Evolutionary conservation across 2,888 invertebrate genomes (phyloP).

Genomic region (Phengaris arion): DNA sequence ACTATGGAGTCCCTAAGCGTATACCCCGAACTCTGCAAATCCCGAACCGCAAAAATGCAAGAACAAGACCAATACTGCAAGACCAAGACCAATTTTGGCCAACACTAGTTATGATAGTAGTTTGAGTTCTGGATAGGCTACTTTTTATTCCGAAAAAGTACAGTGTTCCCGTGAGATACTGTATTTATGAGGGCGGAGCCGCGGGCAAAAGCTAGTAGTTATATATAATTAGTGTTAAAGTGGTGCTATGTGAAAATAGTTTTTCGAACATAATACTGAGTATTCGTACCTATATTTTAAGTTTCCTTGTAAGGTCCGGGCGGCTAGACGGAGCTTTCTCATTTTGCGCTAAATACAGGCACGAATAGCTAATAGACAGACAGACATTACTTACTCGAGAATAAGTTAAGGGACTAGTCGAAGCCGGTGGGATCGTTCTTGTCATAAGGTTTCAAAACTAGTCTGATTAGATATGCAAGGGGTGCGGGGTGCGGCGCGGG

Average conservation of each 20-base stretch:
- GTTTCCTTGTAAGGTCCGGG: constrained; percentile 9
- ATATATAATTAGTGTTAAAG: not conserved
- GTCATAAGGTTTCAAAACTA: constrained; percentile 35
- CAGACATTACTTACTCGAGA: constrained; percentile 15
- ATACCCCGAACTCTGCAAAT: too few species aligned
- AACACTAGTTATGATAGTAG: too few species aligned
- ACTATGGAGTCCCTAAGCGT: too few species aligned
- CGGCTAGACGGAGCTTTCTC: constrained; percentile 21
- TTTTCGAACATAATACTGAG: constrained; percentile 6
- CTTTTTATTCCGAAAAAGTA: too few species aligned
- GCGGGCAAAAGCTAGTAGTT: too few species aligned
- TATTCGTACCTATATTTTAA: constrained; percentile 6
- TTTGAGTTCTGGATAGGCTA: too few species aligned
- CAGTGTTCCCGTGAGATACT: too few species aligned
- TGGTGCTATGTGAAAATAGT: not conserved
- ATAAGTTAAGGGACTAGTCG: constrained; percentile 24
- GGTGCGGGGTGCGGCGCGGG: constrained; percentile 41
- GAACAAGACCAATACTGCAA: too few species aligned
- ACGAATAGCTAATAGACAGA: constrained; percentile 19
- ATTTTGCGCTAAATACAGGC: constrained; percentile 27
- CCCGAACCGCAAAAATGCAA: too few species aligned
- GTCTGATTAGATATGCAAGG: constrained; percentile 31
- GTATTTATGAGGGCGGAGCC: too few species aligned
- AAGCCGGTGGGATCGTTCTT: constrained; percentile 29
- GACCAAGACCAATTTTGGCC: too few species aligned